phyloP scores from a whole-genome alignment of 2,113 vertebrate species.

The Neogale vison region DNA sequence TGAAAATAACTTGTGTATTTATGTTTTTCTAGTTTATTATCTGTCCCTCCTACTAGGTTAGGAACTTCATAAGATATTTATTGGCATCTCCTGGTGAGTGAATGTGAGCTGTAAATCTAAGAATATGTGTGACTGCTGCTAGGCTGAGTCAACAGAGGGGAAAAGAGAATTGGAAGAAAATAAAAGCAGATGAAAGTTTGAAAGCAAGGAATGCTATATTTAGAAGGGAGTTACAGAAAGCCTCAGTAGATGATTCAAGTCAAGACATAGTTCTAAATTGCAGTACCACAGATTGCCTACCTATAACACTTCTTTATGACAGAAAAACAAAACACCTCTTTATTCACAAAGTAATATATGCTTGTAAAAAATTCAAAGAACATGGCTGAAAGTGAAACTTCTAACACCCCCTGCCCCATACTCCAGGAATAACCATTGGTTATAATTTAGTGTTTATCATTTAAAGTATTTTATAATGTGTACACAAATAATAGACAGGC shows the following conservation, averaged over 20 bases:
- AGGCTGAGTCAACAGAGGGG: background rate
- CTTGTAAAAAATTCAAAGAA: background rate
- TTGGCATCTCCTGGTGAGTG: background rate
- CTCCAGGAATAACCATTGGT: background rate
- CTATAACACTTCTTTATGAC: constrained; percentile 9
- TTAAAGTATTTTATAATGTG: constrained; percentile 42
- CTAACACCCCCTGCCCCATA: background rate
- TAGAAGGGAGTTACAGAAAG: background rate
- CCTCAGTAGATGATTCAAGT: background rate
- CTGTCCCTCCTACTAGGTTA: background rate
- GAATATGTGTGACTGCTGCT: background rate
- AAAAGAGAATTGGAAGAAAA: background rate
- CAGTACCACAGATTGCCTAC: background rate
- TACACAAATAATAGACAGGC: constrained; percentile 1
- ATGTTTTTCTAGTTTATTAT: constrained; percentile 13
- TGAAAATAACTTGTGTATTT: background rate
- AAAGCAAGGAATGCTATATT: background rate
- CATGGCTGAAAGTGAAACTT: constrained; percentile 37
- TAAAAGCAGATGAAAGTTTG: background rate
- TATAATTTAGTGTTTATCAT: constrained; percentile 33
- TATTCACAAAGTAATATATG: background rate
- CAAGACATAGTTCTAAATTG: background rate
- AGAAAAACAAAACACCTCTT: background rate
- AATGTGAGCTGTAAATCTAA: background rate
- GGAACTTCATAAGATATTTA: background rate